Base-by-base conservation (phyloP, 2,797 vertebrate species). In the Gobionotothen gibberifrons region DNA sequence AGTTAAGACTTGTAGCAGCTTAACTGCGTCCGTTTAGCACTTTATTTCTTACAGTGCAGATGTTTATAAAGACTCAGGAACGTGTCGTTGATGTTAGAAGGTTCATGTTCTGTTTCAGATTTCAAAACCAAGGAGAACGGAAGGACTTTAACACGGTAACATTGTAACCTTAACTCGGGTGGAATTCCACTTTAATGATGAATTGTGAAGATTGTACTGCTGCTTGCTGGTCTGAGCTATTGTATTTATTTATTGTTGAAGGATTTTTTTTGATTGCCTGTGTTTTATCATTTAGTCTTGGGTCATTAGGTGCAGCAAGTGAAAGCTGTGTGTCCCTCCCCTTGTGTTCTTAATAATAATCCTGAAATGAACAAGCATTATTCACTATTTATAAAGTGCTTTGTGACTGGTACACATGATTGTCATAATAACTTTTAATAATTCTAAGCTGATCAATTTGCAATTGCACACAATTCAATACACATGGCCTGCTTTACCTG, bases 11-110 rank as follows among this genome's bases (percentile, higher is more conserved):
- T 88, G 91, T 90, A 87, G 89, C 89, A 91, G 78, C 81, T 83
- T 48, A 60, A 85, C 53, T 51, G 16, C 49, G 22, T 67, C 64
- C 5, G 4, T 66, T 77, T 21, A 58, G 85, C 84, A 89, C 87
- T 89, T 90, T 90, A 85, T 65, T 73, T 58, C 73, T 79, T 43
- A 60, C 58, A 63, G 75, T 75, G 64, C 81, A 82, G 56, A 80
- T 79, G 71, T 82, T 84, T 75, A 74, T 63, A 56, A 79, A 87
- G 84, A 86, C 90, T 92, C 90, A 91, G 90, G 89, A 93, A 89
- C 32, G 56, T 83, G 79, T 86, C 56, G 12, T 17, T 29, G 48
- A 69, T 79, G 73, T 78, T 78, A 57, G 26, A 19, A 58, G 59
- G 53, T 74, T 76, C 2, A 26, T 75, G 86, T 83, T 74, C 52